Evolutionary conservation across 1,140 invertebrate species (phyloP).

Genomic region (Drosophila asahinai): DNA sequence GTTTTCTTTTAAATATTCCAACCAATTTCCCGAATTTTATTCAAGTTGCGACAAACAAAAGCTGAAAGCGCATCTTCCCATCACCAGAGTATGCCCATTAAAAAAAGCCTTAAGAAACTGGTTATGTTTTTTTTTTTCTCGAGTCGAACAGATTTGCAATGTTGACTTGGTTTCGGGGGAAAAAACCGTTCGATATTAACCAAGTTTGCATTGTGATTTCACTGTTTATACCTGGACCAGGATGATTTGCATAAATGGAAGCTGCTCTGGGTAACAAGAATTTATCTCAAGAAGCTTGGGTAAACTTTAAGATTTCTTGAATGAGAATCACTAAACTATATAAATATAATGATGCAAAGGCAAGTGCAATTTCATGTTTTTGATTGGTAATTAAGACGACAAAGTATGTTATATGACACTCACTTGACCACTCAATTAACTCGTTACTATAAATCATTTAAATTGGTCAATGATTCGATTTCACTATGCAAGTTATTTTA

Average conservation of each 20-base stretch:
- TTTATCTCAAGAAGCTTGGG: not conserved
- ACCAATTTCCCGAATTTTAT: not conserved
- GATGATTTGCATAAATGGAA: constrained; percentile 29
- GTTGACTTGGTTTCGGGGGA: constrained; percentile 43
- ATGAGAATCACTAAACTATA: not conserved
- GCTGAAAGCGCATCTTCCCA: constrained; percentile 8
- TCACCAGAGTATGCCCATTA: constrained; percentile 11
- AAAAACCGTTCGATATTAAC: constrained; percentile 42
- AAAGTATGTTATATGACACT: constrained; percentile 9
- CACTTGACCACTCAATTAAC: constrained; percentile 7
- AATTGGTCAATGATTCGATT: not conserved
- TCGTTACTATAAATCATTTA: not conserved
- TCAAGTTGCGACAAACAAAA: not conserved
- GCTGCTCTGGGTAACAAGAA: not conserved
- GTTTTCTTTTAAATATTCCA: not conserved
- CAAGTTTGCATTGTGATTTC: constrained; percentile 44
- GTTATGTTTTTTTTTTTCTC: constrained; percentile 41
- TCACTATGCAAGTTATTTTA: not conserved
- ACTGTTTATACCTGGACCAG: constrained; percentile 27
- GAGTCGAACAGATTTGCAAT: constrained; percentile 37
- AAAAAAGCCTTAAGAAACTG: constrained; percentile 36
- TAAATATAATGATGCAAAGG: not conserved
- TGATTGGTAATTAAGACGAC: not conserved
- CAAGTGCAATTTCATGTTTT: not conserved
- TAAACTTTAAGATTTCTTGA: not conserved